Percentiles rank a stretch among this genome's conserved stretches.
phyloP scores from a whole-genome alignment of 2,888 invertebrate species.

The Zygothrica quintamaculata region DNA sequence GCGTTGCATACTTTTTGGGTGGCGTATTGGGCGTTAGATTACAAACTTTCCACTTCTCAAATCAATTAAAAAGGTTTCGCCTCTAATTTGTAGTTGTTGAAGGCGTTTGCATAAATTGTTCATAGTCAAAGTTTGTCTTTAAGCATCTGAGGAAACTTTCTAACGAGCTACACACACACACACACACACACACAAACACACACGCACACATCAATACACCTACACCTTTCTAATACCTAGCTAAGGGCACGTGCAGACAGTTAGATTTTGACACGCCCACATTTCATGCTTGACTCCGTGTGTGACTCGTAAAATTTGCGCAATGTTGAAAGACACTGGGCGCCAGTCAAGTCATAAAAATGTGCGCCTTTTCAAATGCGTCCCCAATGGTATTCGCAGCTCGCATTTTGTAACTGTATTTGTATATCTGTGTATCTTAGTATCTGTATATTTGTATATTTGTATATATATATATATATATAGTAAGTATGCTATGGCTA shows the following conservation, averaged over 20 bases:
- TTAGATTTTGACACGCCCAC: conserved; percentile 31
- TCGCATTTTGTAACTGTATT: conserved; percentile 19
- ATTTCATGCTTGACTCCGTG: conserved; percentile 27
- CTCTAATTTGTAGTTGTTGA: conserved; percentile 58
- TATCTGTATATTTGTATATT: conserved; percentile 17
- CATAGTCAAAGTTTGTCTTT: conserved; percentile 42
- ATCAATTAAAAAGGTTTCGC: conserved; percentile 61
- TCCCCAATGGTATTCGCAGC: conserved; percentile 38
- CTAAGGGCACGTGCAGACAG: conserved; percentile 37
- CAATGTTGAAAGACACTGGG: conserved; percentile 63
- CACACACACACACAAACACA: conserved; percentile 10
- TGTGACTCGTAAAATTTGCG: conserved; percentile 56
- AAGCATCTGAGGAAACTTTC: conserved; percentile 47
- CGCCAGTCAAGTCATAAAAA: conserved; percentile 68
- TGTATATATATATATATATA: conserved; percentile 25
- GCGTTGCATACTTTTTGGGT: conserved; percentile 44
- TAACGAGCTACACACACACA: conserved; percentile 47
- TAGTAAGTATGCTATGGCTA: no score
- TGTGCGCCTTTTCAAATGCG: conserved; percentile 42
- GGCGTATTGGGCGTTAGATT: not conserved
- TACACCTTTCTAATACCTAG: conserved; percentile 3
- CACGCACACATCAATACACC: not conserved
- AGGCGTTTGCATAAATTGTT: conserved; percentile 41
- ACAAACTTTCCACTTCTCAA: conserved; percentile 33
- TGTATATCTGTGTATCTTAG: conserved; percentile 28